Percentiles rank a stretch among this genome's conserved stretches.
These are phyloP conservation scores for Amblyopsis rosae DNA, from an alignment of 2,113 vertebrate species.

Conservation along the genomic window DNA sequence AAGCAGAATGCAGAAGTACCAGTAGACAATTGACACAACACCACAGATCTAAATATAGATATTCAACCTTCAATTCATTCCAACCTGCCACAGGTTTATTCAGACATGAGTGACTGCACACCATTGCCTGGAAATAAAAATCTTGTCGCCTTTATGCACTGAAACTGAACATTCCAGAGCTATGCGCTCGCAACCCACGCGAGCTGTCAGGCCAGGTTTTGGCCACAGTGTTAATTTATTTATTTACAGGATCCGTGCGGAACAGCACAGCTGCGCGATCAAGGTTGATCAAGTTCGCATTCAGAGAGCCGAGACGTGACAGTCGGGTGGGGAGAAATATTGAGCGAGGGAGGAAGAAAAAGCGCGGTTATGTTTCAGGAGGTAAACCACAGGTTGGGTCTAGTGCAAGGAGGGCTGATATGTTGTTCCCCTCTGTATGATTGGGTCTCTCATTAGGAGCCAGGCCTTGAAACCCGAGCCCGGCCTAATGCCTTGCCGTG, in stretches of 20 bases:
- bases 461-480: conserved; percentile 76
- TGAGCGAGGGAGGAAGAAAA: conserved; percentile 20
- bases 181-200: conserved; percentile 12
- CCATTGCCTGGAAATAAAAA: conserved; percentile 11
- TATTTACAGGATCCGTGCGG: conserved; percentile 61
- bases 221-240: conserved; percentile 58
- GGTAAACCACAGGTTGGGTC: conserved; percentile 76
- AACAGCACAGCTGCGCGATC: conserved; percentile 63
- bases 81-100: neutral
- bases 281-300: conserved; percentile 61
- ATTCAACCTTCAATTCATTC: conserved; percentile 2
- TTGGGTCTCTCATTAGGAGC: conserved; percentile 78
- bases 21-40: neutral
- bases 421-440: conserved; percentile 72
- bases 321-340: conserved; percentile 48
- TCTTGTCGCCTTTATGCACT: conserved; percentile 6
- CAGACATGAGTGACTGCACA: conserved; percentile 8
- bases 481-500: conserved; percentile 75
- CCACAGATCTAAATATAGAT: conserved; percentile 4
- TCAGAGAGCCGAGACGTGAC: conserved; percentile 50
- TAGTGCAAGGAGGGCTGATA: conserved; percentile 70
- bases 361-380: conserved; percentile 67
- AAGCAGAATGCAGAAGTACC: neutral
- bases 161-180: conserved; percentile 31
- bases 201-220: conserved; percentile 36